Evolutionary conservation across 2,888 invertebrate genomes (phyloP).

Genomic region (Thysanoteuthis rhombus): DNA sequence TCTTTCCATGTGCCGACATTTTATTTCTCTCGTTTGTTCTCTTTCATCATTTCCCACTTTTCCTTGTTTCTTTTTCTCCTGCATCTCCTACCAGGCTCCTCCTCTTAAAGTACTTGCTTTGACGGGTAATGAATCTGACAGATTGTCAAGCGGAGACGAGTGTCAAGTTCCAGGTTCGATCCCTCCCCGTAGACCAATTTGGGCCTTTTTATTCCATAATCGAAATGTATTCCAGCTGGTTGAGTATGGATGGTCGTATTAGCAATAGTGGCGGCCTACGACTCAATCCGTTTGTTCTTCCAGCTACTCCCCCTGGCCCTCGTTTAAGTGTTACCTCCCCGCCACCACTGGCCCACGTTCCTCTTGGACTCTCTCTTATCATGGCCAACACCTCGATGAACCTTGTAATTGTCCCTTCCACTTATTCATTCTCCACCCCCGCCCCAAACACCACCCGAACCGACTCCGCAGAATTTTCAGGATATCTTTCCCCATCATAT

Average conservation of each 20-base stretch:
- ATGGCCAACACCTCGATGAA: neutral
- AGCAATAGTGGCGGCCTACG: neutral
- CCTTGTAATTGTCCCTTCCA: neutral
- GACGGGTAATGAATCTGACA: neutral
- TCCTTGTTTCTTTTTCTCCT: neutral
- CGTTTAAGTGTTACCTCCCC: neutral
- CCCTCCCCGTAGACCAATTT: neutral
- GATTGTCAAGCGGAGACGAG: neutral
- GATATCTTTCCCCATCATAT: neutral
- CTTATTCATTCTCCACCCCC: neutral
- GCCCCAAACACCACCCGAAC: neutral
- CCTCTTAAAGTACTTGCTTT: neutral
- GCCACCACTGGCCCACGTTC: neutral
- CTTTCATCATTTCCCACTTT: neutral
- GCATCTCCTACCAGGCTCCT: neutral
- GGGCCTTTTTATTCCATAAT: neutral
- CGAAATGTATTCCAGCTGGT: neutral
- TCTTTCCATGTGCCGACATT: neutral
- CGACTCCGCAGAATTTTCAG: neutral
- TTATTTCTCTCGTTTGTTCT: neutral
- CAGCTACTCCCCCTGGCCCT: neutral
- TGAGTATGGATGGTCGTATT: neutral
- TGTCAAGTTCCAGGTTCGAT: neutral
- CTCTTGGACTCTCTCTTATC: neutral
- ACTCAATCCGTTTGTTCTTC: neutral